Percentiles rank a stretch among this genome's conserved stretches.
Evolutionary conservation across 1,140 invertebrate species (phyloP).

Genomic region (Aphelenchoides fujianensis): DNA sequence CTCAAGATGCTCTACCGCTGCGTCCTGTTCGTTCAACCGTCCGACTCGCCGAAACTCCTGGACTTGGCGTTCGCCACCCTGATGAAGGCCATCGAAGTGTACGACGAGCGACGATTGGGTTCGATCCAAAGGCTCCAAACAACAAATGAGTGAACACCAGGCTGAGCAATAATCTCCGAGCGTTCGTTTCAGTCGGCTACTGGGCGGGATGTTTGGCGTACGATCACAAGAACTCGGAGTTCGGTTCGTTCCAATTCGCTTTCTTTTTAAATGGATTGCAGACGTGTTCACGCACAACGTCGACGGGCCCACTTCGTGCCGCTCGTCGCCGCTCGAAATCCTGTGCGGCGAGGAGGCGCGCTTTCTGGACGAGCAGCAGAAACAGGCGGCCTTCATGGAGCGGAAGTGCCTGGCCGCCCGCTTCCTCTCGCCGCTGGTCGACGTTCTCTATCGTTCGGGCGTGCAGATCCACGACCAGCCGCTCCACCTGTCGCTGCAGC

Average conservation of each 20-base stretch:
- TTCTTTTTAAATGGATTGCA: conserved; percentile 29
- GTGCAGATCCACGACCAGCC: conserved; percentile 33
- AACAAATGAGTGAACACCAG: too few species aligned
- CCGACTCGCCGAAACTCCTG: conserved; percentile 25
- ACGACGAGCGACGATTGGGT: not conserved
- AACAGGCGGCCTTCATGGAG: conserved; percentile 32
- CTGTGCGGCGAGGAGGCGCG: conserved; percentile 50
- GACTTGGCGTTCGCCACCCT: conserved; percentile 28
- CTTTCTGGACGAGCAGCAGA: conserved; percentile 36
- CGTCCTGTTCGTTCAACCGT: conserved; percentile 30
- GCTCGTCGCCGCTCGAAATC: conserved; percentile 25
- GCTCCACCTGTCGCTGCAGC: conserved; percentile 35
- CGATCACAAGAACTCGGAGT: conserved; percentile 44
- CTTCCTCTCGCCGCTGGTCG: conserved; percentile 47
- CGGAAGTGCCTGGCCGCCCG: conserved; percentile 45
- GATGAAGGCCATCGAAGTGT: conserved; percentile 18
- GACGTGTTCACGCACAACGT: conserved; percentile 46
- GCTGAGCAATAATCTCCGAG: too few species aligned
- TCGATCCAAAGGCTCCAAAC: not conserved
- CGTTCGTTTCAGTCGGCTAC: conserved; percentile 32
- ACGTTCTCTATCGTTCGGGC: conserved; percentile 32
- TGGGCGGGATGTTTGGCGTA: conserved; percentile 46
- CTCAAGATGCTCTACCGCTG: conserved; percentile 45
- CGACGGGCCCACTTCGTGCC: conserved; percentile 29
- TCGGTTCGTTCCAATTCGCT: conserved; percentile 36